Evolutionary conservation across 2,113 vertebrate species (phyloP).

Genomic region (Chrysemys picta): DNA sequence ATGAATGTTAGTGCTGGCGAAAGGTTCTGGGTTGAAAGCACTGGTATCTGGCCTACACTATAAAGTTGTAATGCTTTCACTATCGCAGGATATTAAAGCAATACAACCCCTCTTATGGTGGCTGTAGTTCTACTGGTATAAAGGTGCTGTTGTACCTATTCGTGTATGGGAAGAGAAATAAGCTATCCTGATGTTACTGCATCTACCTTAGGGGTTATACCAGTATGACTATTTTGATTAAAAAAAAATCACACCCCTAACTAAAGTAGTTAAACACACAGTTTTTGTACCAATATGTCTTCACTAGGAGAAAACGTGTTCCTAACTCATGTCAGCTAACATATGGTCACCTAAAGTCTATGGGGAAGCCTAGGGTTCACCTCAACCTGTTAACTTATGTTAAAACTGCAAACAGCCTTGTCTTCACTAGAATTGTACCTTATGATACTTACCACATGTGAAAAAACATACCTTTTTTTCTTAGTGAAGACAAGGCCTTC

Average conservation of each 20-base stretch:
- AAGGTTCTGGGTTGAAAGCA: not conserved
- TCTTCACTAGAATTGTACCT: not conserved
- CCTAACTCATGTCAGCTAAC: not conserved
- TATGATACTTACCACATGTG: not conserved
- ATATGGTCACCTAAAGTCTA: not conserved
- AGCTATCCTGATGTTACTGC: not conserved
- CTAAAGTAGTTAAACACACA: not conserved
- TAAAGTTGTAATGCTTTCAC: not conserved
- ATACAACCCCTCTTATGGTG: not conserved
- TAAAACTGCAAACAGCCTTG: not conserved
- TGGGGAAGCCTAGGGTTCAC: not conserved
- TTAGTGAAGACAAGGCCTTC: not conserved
- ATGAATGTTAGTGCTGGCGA: not conserved
- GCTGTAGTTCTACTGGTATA: not conserved
- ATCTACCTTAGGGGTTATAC: not conserved
- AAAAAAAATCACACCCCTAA: not conserved
- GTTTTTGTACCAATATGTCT: not conserved
- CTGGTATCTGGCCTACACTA: not conserved
- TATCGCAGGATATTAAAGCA: not conserved
- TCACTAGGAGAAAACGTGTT: not conserved
- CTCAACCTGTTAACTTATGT: not conserved
- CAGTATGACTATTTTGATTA: not conserved
- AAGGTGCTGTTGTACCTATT: not conserved
- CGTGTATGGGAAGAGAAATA: not conserved
- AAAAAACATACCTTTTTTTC: not conserved